These are phyloP conservation scores for Meliscaeva auricollis DNA, from an alignment of 2,888 invertebrate genomes.

Conservation along the genomic window DNA sequence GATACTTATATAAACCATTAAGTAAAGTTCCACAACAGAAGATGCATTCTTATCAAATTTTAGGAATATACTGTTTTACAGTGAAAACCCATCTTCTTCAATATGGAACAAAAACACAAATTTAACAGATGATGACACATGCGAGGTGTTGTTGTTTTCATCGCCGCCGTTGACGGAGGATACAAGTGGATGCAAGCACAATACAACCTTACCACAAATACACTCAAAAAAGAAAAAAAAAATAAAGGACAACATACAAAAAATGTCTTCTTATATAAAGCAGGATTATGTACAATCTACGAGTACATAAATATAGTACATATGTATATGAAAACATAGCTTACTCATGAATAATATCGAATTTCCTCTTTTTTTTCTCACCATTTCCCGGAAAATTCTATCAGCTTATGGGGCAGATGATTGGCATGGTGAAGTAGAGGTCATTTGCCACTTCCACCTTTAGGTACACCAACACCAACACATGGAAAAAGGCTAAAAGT, in stretches of 20 bases:
- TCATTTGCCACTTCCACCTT: conserved; percentile 41
- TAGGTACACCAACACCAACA: conserved; percentile 5
- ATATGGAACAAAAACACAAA: conserved; percentile 69
- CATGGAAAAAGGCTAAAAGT: not conserved
- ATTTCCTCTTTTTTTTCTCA: conserved; percentile 55
- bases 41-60: conserved; percentile 54
- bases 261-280: not conserved
- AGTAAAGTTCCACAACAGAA: conserved; percentile 26
- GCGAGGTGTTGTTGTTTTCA: conserved; percentile 37
- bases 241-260: not conserved
- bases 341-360: conserved; percentile 73
- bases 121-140: conserved; percentile 75
- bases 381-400: conserved; percentile 68
- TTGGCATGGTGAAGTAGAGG: conserved; percentile 63
- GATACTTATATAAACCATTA: conserved; percentile 23
- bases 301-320: not conserved
- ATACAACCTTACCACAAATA: conserved; percentile 33
- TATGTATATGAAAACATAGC: conserved; percentile 38
- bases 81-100: conserved; percentile 44
- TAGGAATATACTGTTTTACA: conserved; percentile 26
- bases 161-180: not conserved
- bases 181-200: conserved; percentile 41
- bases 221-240: not conserved
- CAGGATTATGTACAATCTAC: conserved; percentile 6
- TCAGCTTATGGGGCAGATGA: conserved; percentile 58